phyloP scores from a whole-genome alignment of 2,888 invertebrate genomes.

The Acrobasis consociella region DNA sequence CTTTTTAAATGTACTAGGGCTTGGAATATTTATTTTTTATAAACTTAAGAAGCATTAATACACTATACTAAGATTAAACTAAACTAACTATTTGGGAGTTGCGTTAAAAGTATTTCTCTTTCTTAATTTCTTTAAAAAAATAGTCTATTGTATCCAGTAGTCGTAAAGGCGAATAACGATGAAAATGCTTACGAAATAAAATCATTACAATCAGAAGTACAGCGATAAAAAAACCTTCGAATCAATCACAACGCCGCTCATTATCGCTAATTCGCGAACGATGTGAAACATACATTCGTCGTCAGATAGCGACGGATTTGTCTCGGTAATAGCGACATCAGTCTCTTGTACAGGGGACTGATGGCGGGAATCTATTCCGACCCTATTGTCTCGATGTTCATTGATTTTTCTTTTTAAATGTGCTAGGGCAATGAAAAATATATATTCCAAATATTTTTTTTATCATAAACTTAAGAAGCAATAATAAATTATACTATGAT shows the following conservation, averaged over 20 bases:
- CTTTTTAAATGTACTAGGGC: slow-evolving; percentile 11
- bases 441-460: too few species aligned
- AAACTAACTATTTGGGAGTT: too few species aligned
- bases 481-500: too few species aligned
- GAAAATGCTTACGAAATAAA: background rate
- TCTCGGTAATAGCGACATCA: slow-evolving; percentile 53
- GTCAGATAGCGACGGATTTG: slow-evolving; percentile 47
- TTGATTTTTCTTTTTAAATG: slow-evolving; percentile 14
- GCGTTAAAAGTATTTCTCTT: too few species aligned
- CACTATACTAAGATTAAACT: too few species aligned
- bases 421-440: too few species aligned
- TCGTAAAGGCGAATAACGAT: too few species aligned
- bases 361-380: slow-evolving; percentile 39
- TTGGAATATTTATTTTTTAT: too few species aligned
- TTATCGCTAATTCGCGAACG: slow-evolving; percentile 51
- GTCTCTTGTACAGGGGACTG: slow-evolving; percentile 34
- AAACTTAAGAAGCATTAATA: too few species aligned
- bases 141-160: too few species aligned
- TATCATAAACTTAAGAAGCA: too few species aligned
- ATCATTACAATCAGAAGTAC: slow-evolving; percentile 13
- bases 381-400: slow-evolving; percentile 38
- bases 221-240: slow-evolving; percentile 28
- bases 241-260: slow-evolving; percentile 44
- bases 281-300: slow-evolving; percentile 50
- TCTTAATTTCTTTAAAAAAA: too few species aligned